These are phyloP conservation scores for Paedocypris sp. DNA, from an alignment of 2,113 vertebrate species.

Conservation along the genomic window DNA sequence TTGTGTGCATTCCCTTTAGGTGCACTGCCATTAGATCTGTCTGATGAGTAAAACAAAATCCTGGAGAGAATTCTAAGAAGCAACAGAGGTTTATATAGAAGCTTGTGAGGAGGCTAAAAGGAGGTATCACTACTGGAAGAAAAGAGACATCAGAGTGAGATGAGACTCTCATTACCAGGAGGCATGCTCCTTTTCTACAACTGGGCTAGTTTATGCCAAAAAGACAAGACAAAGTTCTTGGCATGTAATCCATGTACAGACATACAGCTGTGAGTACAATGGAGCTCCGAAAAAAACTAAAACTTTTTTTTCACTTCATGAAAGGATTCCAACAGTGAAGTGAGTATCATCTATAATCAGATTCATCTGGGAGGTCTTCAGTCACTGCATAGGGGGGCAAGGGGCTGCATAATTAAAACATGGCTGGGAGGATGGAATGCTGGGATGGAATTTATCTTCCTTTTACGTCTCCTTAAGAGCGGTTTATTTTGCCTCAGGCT, in stretches of 20 bases:
- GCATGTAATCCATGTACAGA: not conserved
- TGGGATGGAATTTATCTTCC: not conserved
- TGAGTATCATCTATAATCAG: not conserved
- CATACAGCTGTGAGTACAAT: not conserved
- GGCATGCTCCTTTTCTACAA: not conserved
- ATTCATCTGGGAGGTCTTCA: not conserved
- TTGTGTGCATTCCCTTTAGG: not conserved
- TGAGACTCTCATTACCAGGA: not conserved
- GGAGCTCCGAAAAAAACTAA: not conserved
- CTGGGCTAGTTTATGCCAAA: not conserved
- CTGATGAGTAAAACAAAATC: not conserved
- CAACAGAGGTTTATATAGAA: not conserved
- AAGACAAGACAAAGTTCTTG: constrained; percentile 12
- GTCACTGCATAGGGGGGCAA: not conserved
- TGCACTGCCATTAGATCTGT: not conserved
- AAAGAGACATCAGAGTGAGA: not conserved
- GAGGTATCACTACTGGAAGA: not conserved
- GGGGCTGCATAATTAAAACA: constrained; percentile 5
- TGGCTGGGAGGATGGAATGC: constrained; percentile 3
- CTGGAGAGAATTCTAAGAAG: not conserved
- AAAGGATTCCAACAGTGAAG: too few species aligned
- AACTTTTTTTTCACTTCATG: not conserved
- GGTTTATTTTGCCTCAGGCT: not conserved
- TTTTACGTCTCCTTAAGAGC: not conserved
- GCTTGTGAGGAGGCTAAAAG: not conserved